These are phyloP conservation scores for Cantharis rufa DNA, from an alignment of 2,888 invertebrate species.

Conservation along the genomic window DNA sequence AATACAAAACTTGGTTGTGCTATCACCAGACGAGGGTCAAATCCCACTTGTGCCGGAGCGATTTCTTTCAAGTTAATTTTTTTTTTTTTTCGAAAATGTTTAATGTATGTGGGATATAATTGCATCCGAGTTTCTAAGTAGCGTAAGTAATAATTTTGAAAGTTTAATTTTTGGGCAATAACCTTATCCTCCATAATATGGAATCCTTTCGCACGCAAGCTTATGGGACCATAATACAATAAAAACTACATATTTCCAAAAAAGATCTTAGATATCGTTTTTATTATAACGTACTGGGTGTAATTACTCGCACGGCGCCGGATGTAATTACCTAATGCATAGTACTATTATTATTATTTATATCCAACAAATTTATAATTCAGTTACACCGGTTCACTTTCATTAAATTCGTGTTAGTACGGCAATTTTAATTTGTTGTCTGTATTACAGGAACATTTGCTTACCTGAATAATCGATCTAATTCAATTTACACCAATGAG, in stretches of 20 bases:
- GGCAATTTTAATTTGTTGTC: background rate
- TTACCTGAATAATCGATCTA: background rate
- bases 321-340: constrained; percentile 7
- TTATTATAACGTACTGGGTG: background rate
- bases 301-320: constrained; percentile 6
- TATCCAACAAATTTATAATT: constrained; percentile 1
- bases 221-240: background rate
- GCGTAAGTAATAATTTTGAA: background rate
- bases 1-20: background rate
- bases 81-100: background rate
- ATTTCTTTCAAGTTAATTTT: background rate
- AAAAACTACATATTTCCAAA: background rate
- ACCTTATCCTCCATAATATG: background rate
- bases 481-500: background rate
- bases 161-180: background rate
- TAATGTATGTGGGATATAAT: background rate
- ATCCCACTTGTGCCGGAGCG: background rate
- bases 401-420: background rate
- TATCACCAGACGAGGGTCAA: background rate
- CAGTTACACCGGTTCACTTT: constrained; percentile 1
- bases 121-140: background rate
- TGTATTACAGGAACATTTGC: background rate
- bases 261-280: background rate
- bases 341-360: constrained; percentile 2
- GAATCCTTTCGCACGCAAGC: background rate